Conservation (phyloP, 2,113 vertebrate species). For the Neolamprologus cancellatus region DNA sequence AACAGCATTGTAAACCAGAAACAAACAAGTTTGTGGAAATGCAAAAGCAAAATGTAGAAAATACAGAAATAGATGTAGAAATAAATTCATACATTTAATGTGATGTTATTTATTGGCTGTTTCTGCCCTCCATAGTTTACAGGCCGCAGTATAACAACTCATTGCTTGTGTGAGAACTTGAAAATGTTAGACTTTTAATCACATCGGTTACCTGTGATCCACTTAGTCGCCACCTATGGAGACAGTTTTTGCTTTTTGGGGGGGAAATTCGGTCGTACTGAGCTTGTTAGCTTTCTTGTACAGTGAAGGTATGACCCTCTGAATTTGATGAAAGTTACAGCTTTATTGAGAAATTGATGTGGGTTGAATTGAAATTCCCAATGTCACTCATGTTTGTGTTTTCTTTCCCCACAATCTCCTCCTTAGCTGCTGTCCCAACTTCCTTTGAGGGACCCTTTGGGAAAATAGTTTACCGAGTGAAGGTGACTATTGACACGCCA, state of each 20-base stretch:
- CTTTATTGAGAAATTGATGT: neutral
- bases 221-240: neutral
- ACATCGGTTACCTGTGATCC: neutral
- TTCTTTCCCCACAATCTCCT: neutral
- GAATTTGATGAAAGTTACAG: neutral
- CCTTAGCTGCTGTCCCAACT: conserved; percentile 80
- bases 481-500: conserved; percentile 85
- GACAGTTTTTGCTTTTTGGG: neutral
- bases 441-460: conserved; percentile 96
- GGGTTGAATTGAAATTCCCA: neutral
- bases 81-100: neutral
- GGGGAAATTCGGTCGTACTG: neutral
- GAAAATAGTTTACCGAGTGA: conserved; percentile 83
- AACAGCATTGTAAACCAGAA: neutral
- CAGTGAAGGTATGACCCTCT: neutral
- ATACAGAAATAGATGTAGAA: neutral
- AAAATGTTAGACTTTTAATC: neutral
- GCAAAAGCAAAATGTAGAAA: neutral
- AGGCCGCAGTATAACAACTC: neutral
- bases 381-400: neutral
- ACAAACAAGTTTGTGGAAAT: neutral
- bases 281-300: neutral
- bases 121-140: neutral
- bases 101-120: neutral
- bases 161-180: neutral